Base-by-base conservation (phyloP, 2,113 vertebrate species). In the Drymodes brunneopygia region DNA sequence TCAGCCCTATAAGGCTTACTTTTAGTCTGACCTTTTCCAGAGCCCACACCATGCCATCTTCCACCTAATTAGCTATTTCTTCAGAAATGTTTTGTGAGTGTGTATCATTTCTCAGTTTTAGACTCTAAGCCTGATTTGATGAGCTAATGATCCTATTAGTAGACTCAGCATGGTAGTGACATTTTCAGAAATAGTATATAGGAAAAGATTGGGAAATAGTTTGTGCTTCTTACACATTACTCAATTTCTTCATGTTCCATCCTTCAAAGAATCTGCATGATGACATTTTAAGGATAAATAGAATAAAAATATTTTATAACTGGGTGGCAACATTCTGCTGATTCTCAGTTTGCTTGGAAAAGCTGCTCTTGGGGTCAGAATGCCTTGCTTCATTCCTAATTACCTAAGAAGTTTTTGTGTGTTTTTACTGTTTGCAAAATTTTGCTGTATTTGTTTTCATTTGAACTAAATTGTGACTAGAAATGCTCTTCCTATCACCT, bases 71-170 rank as follows among this genome's bases (percentile, higher is more conserved):
- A 96, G 91, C 70, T 90, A 40, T 94, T 94, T 95, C 67, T 95
- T 95, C 11, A 1, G 66, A 91, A 84, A 54, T 94, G 95, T 90
- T 95, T 96, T 95, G 91, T 94, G 86, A 94, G 61, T 1, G 2
- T 87, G 48, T 89, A 81, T 92, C 78, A 85, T 94, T 94, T 94
- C 81, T 95, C 95, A 82, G 91, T 92, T 95, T 95, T 95, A 93
- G 70, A 90, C 80, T 95, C 86, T 82, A 91, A 95, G 74, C 71
- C 66, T 95, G 94, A 96, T 96, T 96, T 95, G 95, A 93, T 97
- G 95, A 97, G 92, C 62, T 97, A 97, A 97, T 97, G 92, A 97
- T 96, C 94, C 91, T 95, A 96, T 96, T 95, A 96, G 93, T 93
- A 97, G 93, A 97, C 91, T 93, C 95, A 95, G 96, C 87, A 90